phyloP scores from a whole-genome alignment of 2,888 invertebrate genomes.

The Tetragonula carbonaria region DNA sequence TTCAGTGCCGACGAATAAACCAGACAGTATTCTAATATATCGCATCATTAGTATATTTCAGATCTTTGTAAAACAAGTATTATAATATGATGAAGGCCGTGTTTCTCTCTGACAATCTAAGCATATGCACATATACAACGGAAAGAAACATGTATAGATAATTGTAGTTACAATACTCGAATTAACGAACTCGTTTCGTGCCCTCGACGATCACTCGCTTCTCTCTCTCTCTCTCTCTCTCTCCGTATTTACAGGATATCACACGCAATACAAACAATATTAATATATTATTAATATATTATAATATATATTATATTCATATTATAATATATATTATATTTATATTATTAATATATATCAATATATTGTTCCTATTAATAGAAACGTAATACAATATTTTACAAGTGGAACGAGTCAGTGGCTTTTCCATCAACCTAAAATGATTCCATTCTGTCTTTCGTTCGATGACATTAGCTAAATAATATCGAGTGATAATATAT shows the following conservation, averaged over 20 bases:
- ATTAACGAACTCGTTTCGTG: conserved; percentile 53
- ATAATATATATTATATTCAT: too few relatives aligned
- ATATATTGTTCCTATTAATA: too few relatives aligned
- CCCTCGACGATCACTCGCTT: conserved; percentile 21
- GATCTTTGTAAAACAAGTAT: conserved; percentile 80
- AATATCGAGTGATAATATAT: conserved; percentile 7
- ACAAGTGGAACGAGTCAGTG: conserved; percentile 56
- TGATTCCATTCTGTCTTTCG: neutral
- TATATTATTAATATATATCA: too few relatives aligned
- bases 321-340: too few relatives aligned
- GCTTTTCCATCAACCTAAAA: neutral
- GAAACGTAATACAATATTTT: conserved; percentile 70
- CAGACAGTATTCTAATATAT: conserved; percentile 59
- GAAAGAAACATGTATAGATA: conserved; percentile 68
- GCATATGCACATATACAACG: conserved; percentile 76
- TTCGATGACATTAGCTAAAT: neutral
- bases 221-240: neutral
- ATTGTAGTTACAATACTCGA: conserved; percentile 78
- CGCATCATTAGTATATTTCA: conserved; percentile 80
- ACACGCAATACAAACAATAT: conserved; percentile 78
- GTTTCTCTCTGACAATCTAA: conserved; percentile 66
- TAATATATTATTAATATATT: too few relatives aligned
- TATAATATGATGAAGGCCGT: conserved; percentile 70
- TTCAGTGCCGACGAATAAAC: conserved; percentile 33
- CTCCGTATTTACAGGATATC: conserved; percentile 80